A percentile compares a stretch with the other conserved stretches of the same genome.
Conservation (phyloP, 1,140 invertebrate genomes). For the Leptestheria dahalacensis region DNA sequence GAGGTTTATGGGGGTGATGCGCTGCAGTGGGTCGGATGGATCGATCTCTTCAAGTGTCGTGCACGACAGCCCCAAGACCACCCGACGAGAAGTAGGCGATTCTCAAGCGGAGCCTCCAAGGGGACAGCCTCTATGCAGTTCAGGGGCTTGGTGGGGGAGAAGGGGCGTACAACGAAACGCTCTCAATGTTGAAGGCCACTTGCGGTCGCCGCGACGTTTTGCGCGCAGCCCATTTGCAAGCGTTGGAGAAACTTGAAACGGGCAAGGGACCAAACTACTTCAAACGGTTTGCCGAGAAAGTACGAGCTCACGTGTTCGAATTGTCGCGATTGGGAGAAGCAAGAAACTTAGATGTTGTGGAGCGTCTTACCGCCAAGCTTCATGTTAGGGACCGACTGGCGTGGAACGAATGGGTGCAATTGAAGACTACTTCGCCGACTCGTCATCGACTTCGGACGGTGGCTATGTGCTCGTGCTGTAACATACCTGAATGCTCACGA, state of each 20-base stretch:
- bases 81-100: background rate
- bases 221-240: background rate
- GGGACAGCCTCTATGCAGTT: background rate
- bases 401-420: background rate
- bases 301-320: background rate
- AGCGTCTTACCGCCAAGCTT: background rate
- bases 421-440: background rate
- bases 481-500: background rate
- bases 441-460: background rate
- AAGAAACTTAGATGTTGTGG: background rate
- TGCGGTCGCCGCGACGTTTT: background rate
- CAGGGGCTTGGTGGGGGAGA: conserved; percentile 9
- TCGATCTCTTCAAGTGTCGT: background rate
- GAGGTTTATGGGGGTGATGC: background rate
- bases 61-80: background rate
- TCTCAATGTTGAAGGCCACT: background rate
- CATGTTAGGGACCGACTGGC: background rate
- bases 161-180: background rate
- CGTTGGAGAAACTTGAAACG: background rate
- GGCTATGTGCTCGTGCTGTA: background rate
- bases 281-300: background rate
- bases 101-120: background rate
- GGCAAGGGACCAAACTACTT: background rate
- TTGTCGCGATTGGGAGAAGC: background rate
- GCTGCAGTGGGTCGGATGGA: conserved; percentile 5